Evolutionary conservation across 2,888 invertebrate species (phyloP), one percentile per base, ranked within the genome.

Genomic region (Ptilodon capucinus): DNA sequence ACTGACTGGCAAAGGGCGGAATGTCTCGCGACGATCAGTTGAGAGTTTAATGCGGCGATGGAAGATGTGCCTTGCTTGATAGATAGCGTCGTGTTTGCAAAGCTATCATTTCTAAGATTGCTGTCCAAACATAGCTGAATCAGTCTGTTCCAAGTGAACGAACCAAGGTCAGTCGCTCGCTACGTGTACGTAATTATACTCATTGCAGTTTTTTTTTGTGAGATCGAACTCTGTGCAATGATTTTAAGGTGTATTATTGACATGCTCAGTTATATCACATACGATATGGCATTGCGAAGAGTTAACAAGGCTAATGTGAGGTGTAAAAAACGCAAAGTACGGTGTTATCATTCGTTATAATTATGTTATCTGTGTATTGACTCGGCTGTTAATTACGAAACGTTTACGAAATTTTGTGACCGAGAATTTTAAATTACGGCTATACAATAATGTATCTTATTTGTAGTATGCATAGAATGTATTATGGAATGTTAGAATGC

Each of bases 121-220:
- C 57, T 71, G 71, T 71, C 71, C 72, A 79, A 75, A 76, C 53
- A 69, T 54, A 48, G 71, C 76, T 83, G 81, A 86, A 68, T 85
- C 78, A 79, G 69, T 64, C 57, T 51, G 57, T 46, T 66, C 61
- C 58, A 64, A 58, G 63, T 64, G 62, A 62, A 59, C 60, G 50
- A 52, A 46, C 60, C 81, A 84, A 85, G 86, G 86, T 80, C 76
- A 68, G 76, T 76, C 42, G 42, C 59, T 76, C 42, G 42, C 59
- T 55, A 68, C 67, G 71, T 71, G 63, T 48, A 47, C 4, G 48
- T 58, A 60, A 64, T 61, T 61, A 51, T 50, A 58, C 60, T 69
- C 60, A 42, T 28, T 63, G 56, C 60, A 65, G 63, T 61, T 64
- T 58, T 61, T 64, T 58, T 65, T 63, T 54, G 58, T 64, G 55